Base-by-base conservation (phyloP, 2,888 invertebrate genomes). In the Drosophila prostipennis region DNA sequence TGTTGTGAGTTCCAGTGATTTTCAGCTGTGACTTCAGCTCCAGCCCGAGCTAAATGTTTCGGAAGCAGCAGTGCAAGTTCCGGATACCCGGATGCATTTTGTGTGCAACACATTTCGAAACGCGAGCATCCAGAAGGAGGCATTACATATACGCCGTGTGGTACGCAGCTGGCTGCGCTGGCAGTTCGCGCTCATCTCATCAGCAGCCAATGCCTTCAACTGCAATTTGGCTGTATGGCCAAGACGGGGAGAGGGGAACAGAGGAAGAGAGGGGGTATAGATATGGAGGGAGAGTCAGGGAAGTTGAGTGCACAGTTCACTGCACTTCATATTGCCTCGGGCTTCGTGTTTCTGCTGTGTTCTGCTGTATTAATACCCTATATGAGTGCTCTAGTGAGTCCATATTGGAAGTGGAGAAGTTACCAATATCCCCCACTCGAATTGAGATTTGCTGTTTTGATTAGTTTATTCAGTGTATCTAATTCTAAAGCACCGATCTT, bases 21-120 rank as follows among this genome's bases (percentile, higher is more conserved):
- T 85, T 57, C 77, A 49, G 69, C 60, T 68, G 74, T 32, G 78
- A 81, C 71, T 76, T 52, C 69, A 65, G 55, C 37, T 46, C 48
- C 69, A 65, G 55, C 37, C 45, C 53, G 49, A 57, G 72, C 74
- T 78, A 88, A 86, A 83, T 86, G 88, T 88, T 84, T 84, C 88
- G 88, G 88, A 88, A 88, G 74, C 78, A 61, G 89, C 77, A 80
- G 58, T 68, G 75, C 80, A 80, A 48, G 71, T 43, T 37, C 43
- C 87, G 70, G 79, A 43, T 72, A 70, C 75, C 49, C 76, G 87
- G 75, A 80, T 84, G 80, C 83, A 76, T 82, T 77, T 81, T 71
- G 51, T 77, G 72, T 79, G 51, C 54, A 48, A 52, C 42, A 57
- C 26, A 63, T 10, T 37, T 37, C 45, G 13, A 26, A 34, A 34